Evolutionary conservation across 1,140 invertebrate species (phyloP).

Genomic region (Stenopsyche tienmushanensis): DNA sequence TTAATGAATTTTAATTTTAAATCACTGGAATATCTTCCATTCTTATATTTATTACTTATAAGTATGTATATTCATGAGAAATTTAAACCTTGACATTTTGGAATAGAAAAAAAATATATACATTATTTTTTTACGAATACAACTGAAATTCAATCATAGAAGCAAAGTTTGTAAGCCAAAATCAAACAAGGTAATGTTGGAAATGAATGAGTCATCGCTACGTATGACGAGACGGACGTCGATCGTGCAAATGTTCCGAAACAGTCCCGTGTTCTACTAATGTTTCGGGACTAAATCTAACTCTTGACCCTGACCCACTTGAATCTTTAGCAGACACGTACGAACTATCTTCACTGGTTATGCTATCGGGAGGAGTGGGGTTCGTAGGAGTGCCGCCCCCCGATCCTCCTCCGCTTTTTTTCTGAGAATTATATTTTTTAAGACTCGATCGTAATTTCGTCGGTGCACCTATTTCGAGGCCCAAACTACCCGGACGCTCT

Average conservation of each 20-base stretch:
- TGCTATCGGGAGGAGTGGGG: conserved; percentile 79
- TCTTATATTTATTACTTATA: too few species aligned
- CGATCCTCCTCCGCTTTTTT: conserved; percentile 60
- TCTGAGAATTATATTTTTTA: conserved; percentile 68
- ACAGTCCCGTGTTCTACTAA: conserved; percentile 50
- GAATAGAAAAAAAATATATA: too few species aligned
- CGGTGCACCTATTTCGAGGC: conserved; percentile 56
- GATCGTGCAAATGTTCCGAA: conserved; percentile 41
- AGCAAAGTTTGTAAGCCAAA: not conserved
- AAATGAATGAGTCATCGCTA: conserved; percentile 54
- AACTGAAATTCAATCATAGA: too few species aligned
- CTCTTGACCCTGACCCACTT: conserved; percentile 65
- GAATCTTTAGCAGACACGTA: conserved; percentile 81
- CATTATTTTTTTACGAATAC: too few species aligned
- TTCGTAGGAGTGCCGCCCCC: conserved; percentile 77
- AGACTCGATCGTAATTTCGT: conserved; percentile 72
- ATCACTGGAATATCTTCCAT: too few species aligned
- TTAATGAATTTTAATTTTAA: too few species aligned
- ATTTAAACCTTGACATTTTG: not conserved
- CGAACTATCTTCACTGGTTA: conserved; percentile 81
- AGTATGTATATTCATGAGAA: not conserved
- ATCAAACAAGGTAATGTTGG: conserved; percentile 56
- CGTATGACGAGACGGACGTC: conserved; percentile 48
- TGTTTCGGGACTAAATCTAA: conserved; percentile 78
- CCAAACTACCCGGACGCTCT: conserved; percentile 75